These are phyloP conservation scores for Harlomillsia oculata DNA, from an alignment of 1,140 invertebrate species.

Conservation along the genomic window DNA sequence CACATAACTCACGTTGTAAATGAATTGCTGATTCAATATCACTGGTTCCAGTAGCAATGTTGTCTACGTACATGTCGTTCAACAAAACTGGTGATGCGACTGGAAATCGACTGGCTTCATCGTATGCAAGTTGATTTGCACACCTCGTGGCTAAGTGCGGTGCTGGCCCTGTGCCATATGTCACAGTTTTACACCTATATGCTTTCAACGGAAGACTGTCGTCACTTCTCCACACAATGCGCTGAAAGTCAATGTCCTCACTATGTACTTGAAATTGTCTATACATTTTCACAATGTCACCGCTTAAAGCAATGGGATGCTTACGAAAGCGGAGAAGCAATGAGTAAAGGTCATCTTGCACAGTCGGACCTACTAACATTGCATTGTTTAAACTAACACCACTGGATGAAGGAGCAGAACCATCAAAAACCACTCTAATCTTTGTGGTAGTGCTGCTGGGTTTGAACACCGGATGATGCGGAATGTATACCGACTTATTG, in stretches of 20 bases:
- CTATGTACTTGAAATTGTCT: neutral
- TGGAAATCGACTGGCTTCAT: neutral
- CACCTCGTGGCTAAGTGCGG: neutral
- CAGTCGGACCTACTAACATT: conserved; percentile 15
- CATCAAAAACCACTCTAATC: conserved; percentile 34
- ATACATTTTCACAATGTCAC: neutral
- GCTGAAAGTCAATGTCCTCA: neutral
- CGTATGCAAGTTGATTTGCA: neutral
- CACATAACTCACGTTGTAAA: conserved; percentile 25
- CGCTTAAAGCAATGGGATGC: neutral
- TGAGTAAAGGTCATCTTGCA: neutral
- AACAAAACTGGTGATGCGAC: neutral
- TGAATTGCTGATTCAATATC: neutral
- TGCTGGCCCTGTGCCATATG: neutral
- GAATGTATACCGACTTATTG: conserved; percentile 27
- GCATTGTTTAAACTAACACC: conserved; percentile 27
- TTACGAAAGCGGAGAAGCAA: neutral
- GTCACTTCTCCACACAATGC: neutral
- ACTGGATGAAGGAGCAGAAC: conserved; percentile 10
- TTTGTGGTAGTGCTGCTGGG: conserved; percentile 21
- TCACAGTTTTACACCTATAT: neutral
- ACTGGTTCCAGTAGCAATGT: neutral
- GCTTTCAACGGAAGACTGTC: neutral
- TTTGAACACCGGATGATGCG: conserved; percentile 32
- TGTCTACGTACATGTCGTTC: neutral